Conservation (phyloP, 2,888 invertebrate genomes). For the Suillia variegata region DNA sequence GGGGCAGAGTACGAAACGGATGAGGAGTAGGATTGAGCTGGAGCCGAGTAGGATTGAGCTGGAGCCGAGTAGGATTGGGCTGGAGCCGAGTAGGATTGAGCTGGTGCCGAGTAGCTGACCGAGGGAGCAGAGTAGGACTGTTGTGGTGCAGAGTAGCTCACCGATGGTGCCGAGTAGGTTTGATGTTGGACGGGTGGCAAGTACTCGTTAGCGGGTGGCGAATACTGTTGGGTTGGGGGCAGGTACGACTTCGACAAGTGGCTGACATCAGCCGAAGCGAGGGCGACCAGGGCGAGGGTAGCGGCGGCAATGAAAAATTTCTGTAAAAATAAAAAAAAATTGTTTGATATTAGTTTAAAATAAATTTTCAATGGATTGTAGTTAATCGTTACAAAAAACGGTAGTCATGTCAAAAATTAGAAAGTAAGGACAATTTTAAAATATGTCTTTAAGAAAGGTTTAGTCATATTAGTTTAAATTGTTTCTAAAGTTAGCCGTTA, state of each 20-base stretch:
- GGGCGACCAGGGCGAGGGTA: slow-evolving; percentile 47
- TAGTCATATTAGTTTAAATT: too few relatives aligned
- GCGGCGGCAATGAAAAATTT: slow-evolving; percentile 50
- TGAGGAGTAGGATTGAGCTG: slow-evolving; percentile 31
- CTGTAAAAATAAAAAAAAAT: slow-evolving; percentile 39
- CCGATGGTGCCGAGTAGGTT: slow-evolving; percentile 13
- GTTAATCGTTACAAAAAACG: slow-evolving; percentile 13
- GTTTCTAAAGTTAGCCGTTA: too few relatives aligned
- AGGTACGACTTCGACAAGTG: slow-evolving; percentile 49
- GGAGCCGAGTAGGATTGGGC: slow-evolving; percentile 34
- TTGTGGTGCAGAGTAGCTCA: slow-evolving; percentile 32
- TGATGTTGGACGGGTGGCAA: slow-evolving; percentile 42
- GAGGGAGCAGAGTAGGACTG: slow-evolving; percentile 30
- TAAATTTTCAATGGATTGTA: slow-evolving; percentile 14
- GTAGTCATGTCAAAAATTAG: slow-evolving; percentile 1
- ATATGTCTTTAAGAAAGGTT: too few relatives aligned
- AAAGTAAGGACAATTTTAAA: neutral
- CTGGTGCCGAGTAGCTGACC: slow-evolving; percentile 30
- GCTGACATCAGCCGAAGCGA: slow-evolving; percentile 57
- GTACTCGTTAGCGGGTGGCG: slow-evolving; percentile 42
- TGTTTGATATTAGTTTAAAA: slow-evolving; percentile 22
- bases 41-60: slow-evolving; percentile 31
- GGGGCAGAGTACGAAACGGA: slow-evolving; percentile 26
- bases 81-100: slow-evolving; percentile 25
- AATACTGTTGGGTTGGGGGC: slow-evolving; percentile 39